Evolutionary conservation across 2,888 invertebrate genomes (phyloP), one percentile per base, ranked within the genome.

Genomic region (Norana najaformis): DNA sequence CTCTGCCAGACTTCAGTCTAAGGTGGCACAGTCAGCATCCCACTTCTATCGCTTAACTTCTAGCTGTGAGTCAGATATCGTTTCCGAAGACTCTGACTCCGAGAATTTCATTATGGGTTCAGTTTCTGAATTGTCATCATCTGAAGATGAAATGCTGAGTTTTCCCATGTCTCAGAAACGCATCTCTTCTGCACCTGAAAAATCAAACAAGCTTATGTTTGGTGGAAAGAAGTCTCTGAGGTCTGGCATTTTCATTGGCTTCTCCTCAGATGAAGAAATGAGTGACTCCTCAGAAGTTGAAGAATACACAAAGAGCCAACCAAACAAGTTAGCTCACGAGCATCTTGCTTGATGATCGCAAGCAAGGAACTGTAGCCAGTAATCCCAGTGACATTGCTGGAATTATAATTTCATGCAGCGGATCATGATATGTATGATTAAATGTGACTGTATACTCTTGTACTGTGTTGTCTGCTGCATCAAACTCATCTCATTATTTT

Each of bases 201-300:
- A 69, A n/a, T 69, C 69, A 69, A 5, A 8, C 69, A 89, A 38
- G 38, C 37, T 47, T 37, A n/a, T 89, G 41, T 88, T 88, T 18
- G 88, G 88, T 30, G 38, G 38, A 38, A 88, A 35, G 14, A 37
- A 36, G 37, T 37, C 37, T 38, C 88, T 88, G 36, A 88, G 88
- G 38, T 37, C 88, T 30, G 88, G 88, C 34, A 37, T 88, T 35
- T 88, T 88, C 38, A 36, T 88, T 23, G 88, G 88, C 37, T 88
- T 88, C 30, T 88, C 88, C 14, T 36, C 36, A 20, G 88, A 88
- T 38, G 88, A 88, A 35, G 88, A 88, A 38, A 30, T 23, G 23
- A 88, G 36, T 88, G 88, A 38, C 6, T 88, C 36, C 69, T 69
- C 69, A 8, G 69, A 69, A 13, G n/a, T 69, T 69, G 69, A n/a